Evolutionary conservation across 2,797 vertebrate genomes (phyloP).

Genomic region (Chaetodon trifasciatus): DNA sequence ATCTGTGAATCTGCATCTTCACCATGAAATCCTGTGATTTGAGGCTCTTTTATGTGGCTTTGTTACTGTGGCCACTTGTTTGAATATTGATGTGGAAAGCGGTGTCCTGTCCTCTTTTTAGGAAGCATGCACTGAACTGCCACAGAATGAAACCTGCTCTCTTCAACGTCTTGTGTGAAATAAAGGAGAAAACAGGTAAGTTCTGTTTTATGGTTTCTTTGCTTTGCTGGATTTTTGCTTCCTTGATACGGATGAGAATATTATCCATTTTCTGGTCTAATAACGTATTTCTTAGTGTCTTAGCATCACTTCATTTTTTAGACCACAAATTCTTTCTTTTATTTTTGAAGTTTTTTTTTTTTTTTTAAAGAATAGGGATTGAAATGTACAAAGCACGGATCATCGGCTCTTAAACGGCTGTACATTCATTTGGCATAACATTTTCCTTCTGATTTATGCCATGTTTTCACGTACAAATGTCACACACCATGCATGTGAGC

Average conservation of each 20-base stretch:
- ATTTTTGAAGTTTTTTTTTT: not conserved
- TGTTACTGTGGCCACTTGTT: constrained; percentile 68
- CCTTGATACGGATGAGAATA: not conserved
- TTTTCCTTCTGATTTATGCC: not conserved
- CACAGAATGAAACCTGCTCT: constrained; percentile 99
- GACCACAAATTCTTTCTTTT: not conserved
- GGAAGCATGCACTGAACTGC: constrained; percentile 99
- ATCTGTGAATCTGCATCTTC: not conserved
- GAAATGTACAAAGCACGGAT: not conserved
- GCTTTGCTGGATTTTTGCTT: constrained; percentile 4
- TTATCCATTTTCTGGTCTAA: not conserved
- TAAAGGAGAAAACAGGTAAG: constrained; percentile 99
- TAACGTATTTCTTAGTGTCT: not conserved
- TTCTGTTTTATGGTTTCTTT: not conserved
- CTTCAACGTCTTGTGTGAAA: constrained; percentile 99
- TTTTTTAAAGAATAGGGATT: not conserved
- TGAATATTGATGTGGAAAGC: constrained; percentile 64
- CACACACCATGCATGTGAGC: constrained; percentile 36
- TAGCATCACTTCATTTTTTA: constrained; percentile 1
- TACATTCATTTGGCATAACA: not conserved
- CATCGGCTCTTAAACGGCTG: not conserved
- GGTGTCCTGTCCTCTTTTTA: constrained; percentile 80
- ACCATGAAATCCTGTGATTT: constrained; percentile 3
- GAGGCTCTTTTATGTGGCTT: constrained; percentile 11
- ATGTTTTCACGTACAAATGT: constrained; percentile 32